These are phyloP conservation scores for Pammene aurita DNA, from an alignment of 2,888 invertebrate genomes.

Conservation along the genomic window DNA sequence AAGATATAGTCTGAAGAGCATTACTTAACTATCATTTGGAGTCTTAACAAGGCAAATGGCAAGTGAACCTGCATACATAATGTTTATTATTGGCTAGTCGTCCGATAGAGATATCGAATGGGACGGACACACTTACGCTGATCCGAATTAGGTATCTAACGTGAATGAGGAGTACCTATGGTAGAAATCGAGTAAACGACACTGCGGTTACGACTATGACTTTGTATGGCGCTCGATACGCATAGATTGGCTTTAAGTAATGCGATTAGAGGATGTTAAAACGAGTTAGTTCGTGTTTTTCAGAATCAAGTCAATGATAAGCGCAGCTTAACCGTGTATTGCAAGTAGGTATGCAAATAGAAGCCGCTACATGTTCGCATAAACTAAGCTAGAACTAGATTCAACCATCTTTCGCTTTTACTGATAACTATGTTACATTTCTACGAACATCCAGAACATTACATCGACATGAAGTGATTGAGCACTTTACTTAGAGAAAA, in stretches of 20 bases:
- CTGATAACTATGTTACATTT: slow-evolving; percentile 16
- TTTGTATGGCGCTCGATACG: slow-evolving; percentile 32
- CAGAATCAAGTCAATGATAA: slow-evolving; percentile 3
- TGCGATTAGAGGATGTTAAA: slow-evolving; percentile 10
- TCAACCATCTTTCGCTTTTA: background rate
- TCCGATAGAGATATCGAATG: slow-evolving; percentile 56
- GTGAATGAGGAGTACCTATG: slow-evolving; percentile 56
- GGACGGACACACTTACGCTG: slow-evolving; percentile 56
- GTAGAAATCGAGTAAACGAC: slow-evolving; percentile 55
- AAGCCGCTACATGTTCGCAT: background rate
- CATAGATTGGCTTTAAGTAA: slow-evolving; percentile 13
- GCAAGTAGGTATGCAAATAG: slow-evolving; percentile 9
- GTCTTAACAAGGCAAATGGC: slow-evolving; percentile 31
- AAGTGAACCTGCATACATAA: slow-evolving; percentile 50
- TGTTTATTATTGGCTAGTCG: slow-evolving; percentile 54
- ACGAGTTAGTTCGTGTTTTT: slow-evolving; percentile 22
- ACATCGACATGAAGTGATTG: slow-evolving; percentile 17
- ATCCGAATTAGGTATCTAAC: slow-evolving; percentile 57
- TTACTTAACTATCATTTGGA: slow-evolving; percentile 34
- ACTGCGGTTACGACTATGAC: slow-evolving; percentile 52
- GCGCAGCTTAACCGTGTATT: slow-evolving; percentile 16
- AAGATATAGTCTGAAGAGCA: slow-evolving; percentile 24
- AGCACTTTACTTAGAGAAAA: slow-evolving; percentile 45
- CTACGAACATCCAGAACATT: slow-evolving; percentile 13
- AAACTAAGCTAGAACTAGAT: slow-evolving; percentile 22